Evolutionary conservation across 2,888 invertebrate species (phyloP).

Genomic region (Thecophora atra): DNA sequence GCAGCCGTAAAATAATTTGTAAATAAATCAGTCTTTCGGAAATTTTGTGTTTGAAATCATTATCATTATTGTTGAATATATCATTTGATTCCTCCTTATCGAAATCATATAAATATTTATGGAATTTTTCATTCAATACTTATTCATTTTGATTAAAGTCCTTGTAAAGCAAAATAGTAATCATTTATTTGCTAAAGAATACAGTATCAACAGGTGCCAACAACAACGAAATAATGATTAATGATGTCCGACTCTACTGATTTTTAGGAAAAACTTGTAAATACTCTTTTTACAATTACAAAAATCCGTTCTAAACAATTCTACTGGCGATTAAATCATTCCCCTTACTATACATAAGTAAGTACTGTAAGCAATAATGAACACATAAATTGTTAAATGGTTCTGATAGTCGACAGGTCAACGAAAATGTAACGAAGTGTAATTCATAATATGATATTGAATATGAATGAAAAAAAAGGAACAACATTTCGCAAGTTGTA

Average conservation of each 20-base stretch:
- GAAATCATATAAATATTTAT: no score
- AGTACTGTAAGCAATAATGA: slow-evolving; percentile 11
- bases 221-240: background rate
- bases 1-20: no score
- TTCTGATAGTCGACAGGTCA: background rate
- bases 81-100: no score
- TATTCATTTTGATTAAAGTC: no score
- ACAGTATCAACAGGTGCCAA: background rate
- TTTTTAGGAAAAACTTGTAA: background rate
- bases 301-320: slow-evolving; percentile 18
- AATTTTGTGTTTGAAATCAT: no score
- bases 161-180: background rate
- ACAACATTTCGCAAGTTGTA: slow-evolving; percentile 27
- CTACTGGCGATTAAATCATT: slow-evolving; percentile 18
- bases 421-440: background rate
- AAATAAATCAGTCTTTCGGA: no score
- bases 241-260: background rate
- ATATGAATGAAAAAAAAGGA: slow-evolving; percentile 17
- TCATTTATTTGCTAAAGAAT: background rate
- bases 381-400: slow-evolving; percentile 18
- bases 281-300: background rate
- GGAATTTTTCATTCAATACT: no score
- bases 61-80: no score
- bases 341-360: background rate
- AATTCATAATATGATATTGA: no score